Conservation (phyloP, 2,113 vertebrate genomes). For the Gnathonemus echidnorhynchus region DNA sequence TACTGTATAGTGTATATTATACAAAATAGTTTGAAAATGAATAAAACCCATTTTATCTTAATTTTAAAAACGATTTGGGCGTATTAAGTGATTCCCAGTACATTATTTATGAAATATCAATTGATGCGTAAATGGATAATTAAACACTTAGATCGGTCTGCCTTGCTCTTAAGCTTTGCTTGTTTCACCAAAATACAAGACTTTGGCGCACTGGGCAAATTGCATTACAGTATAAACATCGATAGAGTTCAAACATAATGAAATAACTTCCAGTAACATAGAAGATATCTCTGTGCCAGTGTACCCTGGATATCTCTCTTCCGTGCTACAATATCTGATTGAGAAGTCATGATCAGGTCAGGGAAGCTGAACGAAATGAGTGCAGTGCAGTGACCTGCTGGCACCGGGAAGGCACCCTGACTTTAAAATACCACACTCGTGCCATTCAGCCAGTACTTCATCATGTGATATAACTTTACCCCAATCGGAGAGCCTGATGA, state of each 20-base stretch:
- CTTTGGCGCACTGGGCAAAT: not conserved
- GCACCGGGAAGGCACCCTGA: not conserved
- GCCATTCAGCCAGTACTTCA: not conserved
- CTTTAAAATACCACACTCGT: not conserved
- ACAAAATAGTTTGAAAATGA: not conserved
- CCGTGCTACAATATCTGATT: not conserved
- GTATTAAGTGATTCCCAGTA: not conserved
- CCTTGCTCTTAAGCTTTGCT: not conserved
- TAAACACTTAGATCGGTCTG: not conserved
- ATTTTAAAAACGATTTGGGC: not conserved
- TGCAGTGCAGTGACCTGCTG: not conserved
- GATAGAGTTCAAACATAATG: not conserved
- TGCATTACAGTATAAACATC: not conserved
- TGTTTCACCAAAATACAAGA: not conserved
- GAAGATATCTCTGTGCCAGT: not conserved
- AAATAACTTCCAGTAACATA: not conserved
- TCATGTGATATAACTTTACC: conserved; percentile 53
- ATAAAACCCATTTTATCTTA: not conserved
- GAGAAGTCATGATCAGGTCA: not conserved
- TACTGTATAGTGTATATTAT: not conserved
- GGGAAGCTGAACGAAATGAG: not conserved
- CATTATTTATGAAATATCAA: not conserved
- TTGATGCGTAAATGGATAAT: not conserved
- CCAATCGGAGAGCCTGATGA: conserved; percentile 41
- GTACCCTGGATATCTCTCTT: not conserved